phyloP scores from a whole-genome alignment of 2,113 vertebrate species.

The Chauna torquata region DNA sequence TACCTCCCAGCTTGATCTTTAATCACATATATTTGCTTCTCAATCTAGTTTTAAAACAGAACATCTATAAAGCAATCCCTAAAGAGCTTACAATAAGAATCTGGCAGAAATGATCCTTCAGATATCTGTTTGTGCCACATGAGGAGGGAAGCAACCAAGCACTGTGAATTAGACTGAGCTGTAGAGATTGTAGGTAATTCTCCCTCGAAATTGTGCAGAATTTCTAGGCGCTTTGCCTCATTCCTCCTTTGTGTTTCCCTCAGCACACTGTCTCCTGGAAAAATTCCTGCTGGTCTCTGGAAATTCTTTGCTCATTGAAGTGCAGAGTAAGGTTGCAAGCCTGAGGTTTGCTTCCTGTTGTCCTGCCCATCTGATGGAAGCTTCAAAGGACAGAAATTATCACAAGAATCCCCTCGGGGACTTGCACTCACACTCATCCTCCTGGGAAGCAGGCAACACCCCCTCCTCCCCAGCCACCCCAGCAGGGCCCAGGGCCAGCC shows the following conservation, averaged over 20 bases:
- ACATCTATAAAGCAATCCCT: background rate
- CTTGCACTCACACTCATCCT: background rate
- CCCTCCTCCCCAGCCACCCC: background rate
- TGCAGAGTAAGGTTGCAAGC: background rate
- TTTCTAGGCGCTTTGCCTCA: background rate
- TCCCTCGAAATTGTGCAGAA: background rate
- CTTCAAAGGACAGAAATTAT: background rate
- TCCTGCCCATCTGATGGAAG: background rate
- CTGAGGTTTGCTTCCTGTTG: background rate
- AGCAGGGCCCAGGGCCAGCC: background rate
- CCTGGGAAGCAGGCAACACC: background rate
- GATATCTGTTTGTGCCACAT: background rate
- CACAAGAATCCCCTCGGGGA: background rate
- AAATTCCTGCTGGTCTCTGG: background rate
- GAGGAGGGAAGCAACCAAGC: background rate
- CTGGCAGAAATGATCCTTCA: background rate
- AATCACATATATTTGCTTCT: constrained; percentile 37
- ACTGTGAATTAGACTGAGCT: background rate
- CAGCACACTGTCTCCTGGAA: background rate
- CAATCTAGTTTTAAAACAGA: background rate
- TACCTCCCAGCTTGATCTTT: constrained; percentile 12
- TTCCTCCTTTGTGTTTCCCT: background rate
- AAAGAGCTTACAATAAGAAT: background rate
- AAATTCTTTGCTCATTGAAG: background rate
- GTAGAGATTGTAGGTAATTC: background rate